Conservation (phyloP, 2,113 vertebrate genomes). For the Phrynosoma blainvillii region DNA sequence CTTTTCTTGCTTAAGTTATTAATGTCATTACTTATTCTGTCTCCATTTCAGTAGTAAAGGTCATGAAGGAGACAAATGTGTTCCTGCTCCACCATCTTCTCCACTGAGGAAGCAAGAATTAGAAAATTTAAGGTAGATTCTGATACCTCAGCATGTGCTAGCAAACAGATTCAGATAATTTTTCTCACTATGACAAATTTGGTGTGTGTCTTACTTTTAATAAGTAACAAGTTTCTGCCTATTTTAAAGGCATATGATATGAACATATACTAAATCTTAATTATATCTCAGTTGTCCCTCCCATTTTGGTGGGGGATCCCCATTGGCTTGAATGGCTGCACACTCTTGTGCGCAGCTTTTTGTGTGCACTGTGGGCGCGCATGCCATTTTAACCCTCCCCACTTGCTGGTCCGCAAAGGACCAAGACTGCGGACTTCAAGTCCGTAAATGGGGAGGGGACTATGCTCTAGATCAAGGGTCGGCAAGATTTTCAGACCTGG, state of each 20-base stretch:
- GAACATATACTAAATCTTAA: background rate
- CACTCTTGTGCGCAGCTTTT: no score
- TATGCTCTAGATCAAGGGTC: no score
- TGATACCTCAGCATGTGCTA: background rate
- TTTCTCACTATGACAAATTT: background rate
- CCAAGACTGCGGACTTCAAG: no score
- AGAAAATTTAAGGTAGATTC: constrained; percentile 93
- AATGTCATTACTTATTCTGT: background rate
- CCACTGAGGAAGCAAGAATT: constrained; percentile 94
- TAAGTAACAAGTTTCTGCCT: background rate
- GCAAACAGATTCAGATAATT: background rate
- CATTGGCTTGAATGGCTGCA: no score
- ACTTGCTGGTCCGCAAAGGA: no score
- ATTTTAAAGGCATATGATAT: background rate
- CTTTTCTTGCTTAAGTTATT: background rate
- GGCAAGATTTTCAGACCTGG: no score
- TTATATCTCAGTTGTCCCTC: background rate
- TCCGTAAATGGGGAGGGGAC: no score
- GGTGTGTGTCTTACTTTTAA: background rate
- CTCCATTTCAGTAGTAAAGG: constrained; percentile 89
- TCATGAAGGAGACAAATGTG: constrained; percentile 94
- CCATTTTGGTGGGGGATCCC: no score
- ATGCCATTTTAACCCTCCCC: no score
- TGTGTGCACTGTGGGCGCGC: no score
- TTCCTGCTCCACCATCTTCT: constrained; percentile 94